These are phyloP conservation scores for Callyntrura guangdongensis DNA, from an alignment of 2,888 invertebrate genomes.

Conservation along the genomic window DNA sequence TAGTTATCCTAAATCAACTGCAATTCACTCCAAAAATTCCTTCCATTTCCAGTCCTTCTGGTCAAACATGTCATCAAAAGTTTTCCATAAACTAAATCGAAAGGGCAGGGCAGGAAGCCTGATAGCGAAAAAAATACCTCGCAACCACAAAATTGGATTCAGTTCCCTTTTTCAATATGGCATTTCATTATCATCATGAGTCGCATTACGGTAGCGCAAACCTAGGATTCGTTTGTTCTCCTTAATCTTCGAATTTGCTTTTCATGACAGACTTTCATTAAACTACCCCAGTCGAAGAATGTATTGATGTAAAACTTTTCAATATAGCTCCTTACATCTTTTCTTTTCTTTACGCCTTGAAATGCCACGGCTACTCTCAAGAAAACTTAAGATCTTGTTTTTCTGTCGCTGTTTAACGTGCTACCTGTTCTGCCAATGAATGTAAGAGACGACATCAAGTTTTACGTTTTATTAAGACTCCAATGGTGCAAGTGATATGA, in stretches of 20 bases:
- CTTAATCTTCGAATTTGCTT: background rate
- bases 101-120: background rate
- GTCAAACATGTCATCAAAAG: background rate
- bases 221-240: too few species aligned
- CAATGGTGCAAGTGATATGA: slow-evolving; percentile 29
- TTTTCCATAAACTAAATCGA: background rate
- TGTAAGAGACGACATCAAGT: slow-evolving; percentile 32
- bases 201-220: too few species aligned
- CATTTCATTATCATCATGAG: background rate
- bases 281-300: background rate
- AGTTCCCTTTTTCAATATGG: background rate
- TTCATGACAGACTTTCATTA: background rate
- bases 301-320: background rate
- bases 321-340: background rate
- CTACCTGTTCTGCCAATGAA: slow-evolving; percentile 30
- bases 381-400: background rate
- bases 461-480: slow-evolving; percentile 42
- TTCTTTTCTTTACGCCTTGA: background rate
- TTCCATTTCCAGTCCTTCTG: background rate
- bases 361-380: background rate
- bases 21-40: slow-evolving; percentile 14
- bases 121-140: background rate
- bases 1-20: slow-evolving; percentile 30
- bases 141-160: background rate
- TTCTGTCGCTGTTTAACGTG: background rate